Base-by-base conservation (phyloP, 2,888 invertebrate species). In the Harpalus rufipes region DNA sequence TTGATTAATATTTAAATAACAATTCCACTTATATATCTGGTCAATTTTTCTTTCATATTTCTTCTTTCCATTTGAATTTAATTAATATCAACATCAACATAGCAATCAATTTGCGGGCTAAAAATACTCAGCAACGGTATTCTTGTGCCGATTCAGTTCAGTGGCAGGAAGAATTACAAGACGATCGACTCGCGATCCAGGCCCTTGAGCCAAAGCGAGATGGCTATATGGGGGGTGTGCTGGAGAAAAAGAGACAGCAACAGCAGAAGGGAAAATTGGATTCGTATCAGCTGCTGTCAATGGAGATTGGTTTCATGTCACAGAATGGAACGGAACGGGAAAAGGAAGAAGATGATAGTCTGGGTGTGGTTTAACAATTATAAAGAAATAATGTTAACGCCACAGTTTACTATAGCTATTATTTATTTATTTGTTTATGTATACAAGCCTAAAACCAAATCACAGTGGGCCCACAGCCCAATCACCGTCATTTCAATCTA, bases 261-360 rank as follows among this genome's bases (percentile, higher is more conserved):
- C 25, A 32, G 32, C 72, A 65, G 78, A 41, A 58, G 51, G 68
- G 79, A 72, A 86, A 86, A 83, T 86, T 85, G 85, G 82, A 86
- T 86, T 86, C 85, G 85, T 84, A 86, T 76, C 82, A 81, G 84
- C 76, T 56, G 78, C 83, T 78, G 85, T 85, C 85, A 85, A 85
- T 85, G 85, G 84, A 85, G 81, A 85, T 86, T 85, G 86, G 86
- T 86, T 86, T 86, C 78, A 85, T 86, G 86, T 86, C 86, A 86
- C 86, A 86, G 56, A 78, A 86, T 86, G 83, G 68, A 68, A 25
- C 44, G 44, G 18, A 51, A 41, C 21, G 74, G 56, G 41, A 18
- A 51, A 5, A 51, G 74, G 39, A 25, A n/a, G n/a, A n/a, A 39
- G 32, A 14, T n/a, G 68, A 25, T 68, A n/a, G 12, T 16, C 14